These are phyloP conservation scores for Aptenodytes patagonicus DNA, from an alignment of 2,113 vertebrate genomes.

Conservation along the genomic window DNA sequence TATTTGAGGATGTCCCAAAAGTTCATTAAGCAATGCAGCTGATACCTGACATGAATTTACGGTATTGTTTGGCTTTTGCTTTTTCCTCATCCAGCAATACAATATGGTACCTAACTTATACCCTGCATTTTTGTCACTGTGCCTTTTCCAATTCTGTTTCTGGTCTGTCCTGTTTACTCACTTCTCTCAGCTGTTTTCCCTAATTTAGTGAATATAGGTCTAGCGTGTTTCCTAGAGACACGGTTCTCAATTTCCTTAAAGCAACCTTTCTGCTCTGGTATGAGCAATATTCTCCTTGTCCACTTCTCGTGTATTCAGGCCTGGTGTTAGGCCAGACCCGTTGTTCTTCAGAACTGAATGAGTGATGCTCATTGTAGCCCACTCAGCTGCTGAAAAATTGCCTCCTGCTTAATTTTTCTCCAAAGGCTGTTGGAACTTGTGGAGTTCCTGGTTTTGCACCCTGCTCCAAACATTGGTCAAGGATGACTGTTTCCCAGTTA, in stretches of 20 bases:
- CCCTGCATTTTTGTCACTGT: not conserved
- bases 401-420: not conserved
- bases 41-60: not conserved
- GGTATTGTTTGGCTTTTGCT: not conserved
- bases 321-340: not conserved
- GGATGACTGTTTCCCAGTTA: not conserved
- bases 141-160: not conserved
- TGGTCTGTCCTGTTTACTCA: not conserved
- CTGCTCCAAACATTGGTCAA: not conserved
- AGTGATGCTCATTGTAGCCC: not conserved
- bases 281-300: not conserved
- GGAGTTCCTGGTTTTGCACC: not conserved
- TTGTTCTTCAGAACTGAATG: not conserved
- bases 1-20: not conserved
- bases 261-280: not conserved
- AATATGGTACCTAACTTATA: not conserved
- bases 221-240: not conserved
- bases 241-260: not conserved
- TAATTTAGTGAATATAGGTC: not conserved
- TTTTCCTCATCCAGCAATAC: not conserved
- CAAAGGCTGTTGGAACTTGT: not conserved
- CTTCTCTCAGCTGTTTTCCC: not conserved
- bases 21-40: not conserved
- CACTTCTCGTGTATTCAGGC: not conserved
- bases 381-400: not conserved